Evolutionary conservation across 1,140 invertebrate species (phyloP).

Genomic region (Phocides pigmalion): DNA sequence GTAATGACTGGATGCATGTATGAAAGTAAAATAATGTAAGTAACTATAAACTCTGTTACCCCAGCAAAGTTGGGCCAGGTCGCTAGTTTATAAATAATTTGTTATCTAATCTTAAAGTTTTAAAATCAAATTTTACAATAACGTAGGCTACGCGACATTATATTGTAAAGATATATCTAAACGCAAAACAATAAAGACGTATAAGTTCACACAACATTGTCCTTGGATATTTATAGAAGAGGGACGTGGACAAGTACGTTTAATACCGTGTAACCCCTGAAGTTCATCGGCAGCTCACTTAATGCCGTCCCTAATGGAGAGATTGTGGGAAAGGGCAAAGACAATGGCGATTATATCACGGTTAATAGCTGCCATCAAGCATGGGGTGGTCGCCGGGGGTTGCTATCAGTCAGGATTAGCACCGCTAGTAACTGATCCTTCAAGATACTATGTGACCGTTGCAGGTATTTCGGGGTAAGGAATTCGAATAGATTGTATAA

Average conservation of each 20-base stretch:
- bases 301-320: constrained; percentile 53
- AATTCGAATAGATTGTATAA: too few species aligned
- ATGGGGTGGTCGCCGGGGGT: constrained; percentile 41
- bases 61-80: too few species aligned
- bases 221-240: background rate
- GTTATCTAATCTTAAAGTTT: too few species aligned
- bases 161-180: too few species aligned
- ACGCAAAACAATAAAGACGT: too few species aligned
- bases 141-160: too few species aligned
- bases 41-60: too few species aligned
- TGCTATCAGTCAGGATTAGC: constrained; percentile 65
- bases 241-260: constrained; percentile 28
- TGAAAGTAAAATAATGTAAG: too few species aligned
- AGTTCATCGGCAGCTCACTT: constrained; percentile 36
- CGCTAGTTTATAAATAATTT: too few species aligned
- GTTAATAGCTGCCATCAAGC: constrained; percentile 72
- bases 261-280: constrained; percentile 28
- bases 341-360: constrained; percentile 74
- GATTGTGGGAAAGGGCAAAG: constrained; percentile 74
- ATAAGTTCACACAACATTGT: background rate
- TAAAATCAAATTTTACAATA: too few species aligned
- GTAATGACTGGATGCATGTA: too few species aligned
- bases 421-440: constrained; percentile 35
- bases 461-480: constrained; percentile 2
- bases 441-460: constrained; percentile 33